phyloP scores from a whole-genome alignment of 2,113 vertebrate genomes.

The Notiomystis cincta region DNA sequence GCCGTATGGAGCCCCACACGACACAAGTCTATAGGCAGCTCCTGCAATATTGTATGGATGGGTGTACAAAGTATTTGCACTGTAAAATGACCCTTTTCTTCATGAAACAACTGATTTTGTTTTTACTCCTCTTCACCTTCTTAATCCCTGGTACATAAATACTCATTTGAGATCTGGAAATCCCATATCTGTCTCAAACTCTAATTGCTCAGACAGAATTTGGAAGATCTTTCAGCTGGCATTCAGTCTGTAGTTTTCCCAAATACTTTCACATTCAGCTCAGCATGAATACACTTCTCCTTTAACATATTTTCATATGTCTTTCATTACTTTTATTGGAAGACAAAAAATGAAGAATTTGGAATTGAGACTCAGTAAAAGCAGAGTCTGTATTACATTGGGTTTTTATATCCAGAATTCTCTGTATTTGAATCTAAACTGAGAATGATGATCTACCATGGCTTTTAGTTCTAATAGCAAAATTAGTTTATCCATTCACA shows the following conservation, averaged over 20 bases:
- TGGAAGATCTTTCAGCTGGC: conserved; percentile 24
- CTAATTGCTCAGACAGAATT: conserved; percentile 2
- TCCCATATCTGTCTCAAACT: background rate
- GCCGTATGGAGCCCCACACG: too few species aligned
- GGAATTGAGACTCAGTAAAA: background rate
- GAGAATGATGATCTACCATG: background rate
- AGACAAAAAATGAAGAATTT: background rate
- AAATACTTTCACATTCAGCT: background rate
- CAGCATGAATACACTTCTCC: background rate
- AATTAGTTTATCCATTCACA: background rate
- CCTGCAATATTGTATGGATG: background rate
- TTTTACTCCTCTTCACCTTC: background rate
- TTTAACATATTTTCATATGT: conserved; percentile 27
- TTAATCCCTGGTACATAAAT: background rate
- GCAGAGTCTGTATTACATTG: background rate
- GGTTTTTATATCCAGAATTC: background rate
- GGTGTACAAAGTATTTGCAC: background rate
- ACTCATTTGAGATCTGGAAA: background rate
- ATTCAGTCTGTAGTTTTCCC: background rate
- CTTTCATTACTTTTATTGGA: conserved; percentile 51
- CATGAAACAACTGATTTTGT: background rate
- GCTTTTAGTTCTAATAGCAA: background rate
- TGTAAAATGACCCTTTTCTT: background rate
- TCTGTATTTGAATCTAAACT: background rate
- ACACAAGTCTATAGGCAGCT: background rate